Base-by-base conservation (phyloP, 2,797 vertebrate species). In the Pangasius djambal region DNA sequence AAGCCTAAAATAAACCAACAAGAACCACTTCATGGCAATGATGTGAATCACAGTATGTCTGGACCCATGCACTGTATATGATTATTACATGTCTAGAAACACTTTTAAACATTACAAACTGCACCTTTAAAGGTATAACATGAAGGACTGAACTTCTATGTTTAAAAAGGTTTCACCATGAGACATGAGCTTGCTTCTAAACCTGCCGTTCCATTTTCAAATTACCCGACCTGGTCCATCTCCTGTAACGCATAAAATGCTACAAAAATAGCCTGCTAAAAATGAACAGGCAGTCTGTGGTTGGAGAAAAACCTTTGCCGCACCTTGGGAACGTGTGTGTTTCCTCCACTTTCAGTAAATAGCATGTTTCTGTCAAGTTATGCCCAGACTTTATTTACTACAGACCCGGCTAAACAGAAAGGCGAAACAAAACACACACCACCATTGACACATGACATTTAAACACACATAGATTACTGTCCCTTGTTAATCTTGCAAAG, bases 271-370 rank as follows among this genome's bases (percentile, higher is more conserved):
- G 37, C 44, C 74, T 20, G 69, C 83, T 77, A 78, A 77, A 88
- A 88, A 88, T 28, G 52, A 77, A 85, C 87, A 59, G 20, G 18
- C 79, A n/a, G n/a, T 37, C 65, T 67, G 59, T 85, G 70, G 83
- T 50, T 50, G 57, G 70, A 70, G 83, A 37, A 79, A 85, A 75
- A 78, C 31, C 82, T 70, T 34, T 28, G n/a, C 69, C 44, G 4
- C n/a, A 48, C 22, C 70, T 50, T 52, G 70, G 82, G 82, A 52
- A 67, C 12, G 22, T 28, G 74, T 31, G n/a, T 10, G 25, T 67
- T 88, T 77, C 83, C 72, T 86, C 74, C 28, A 31, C 31, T 37
- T 88, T 77, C 61, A 18, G 83, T 59, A 85, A 89, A 89, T n/a
- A 85, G 63, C 16, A 55, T 25, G 31, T 86, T 57, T 72, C 70